phyloP scores from a whole-genome alignment of 1,140 invertebrate species.

The Campoletis sonorensis region DNA sequence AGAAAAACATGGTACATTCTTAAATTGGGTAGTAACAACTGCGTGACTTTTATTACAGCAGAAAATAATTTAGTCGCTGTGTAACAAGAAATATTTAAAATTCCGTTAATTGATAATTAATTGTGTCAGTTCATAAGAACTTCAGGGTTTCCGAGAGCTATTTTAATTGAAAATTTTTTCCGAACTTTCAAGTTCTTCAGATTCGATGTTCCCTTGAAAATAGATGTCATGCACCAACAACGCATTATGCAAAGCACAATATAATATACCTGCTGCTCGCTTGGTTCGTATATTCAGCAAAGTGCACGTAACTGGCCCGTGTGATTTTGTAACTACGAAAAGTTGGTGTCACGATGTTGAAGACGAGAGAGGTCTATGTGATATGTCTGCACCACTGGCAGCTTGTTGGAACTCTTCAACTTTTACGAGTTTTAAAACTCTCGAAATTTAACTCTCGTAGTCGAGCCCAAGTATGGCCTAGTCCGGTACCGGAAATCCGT shows the following conservation, averaged over 20 bases:
- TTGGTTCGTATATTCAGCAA: not conserved
- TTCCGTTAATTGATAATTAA: too few relatives aligned
- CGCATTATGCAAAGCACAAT: not conserved
- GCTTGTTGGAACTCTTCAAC: slow-evolving; percentile 14
- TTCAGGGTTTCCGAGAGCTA: too few relatives aligned
- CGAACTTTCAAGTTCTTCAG: not conserved
- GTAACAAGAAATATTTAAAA: too few relatives aligned
- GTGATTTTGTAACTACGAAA: slow-evolving; percentile 62
- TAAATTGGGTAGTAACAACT: too few relatives aligned
- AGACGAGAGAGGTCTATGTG: not conserved
- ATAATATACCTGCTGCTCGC: not conserved
- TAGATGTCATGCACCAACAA: not conserved
- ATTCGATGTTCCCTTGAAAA: not conserved
- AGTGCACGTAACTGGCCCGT: not conserved
- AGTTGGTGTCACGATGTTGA: slow-evolving; percentile 55
- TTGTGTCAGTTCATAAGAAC: too few relatives aligned
- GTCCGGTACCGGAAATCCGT: slow-evolving; percentile 13
- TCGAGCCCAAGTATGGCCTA: not conserved
- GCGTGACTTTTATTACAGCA: too few relatives aligned
- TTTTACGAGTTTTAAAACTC: slow-evolving; percentile 38
- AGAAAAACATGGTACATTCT: too few relatives aligned
- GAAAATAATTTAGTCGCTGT: too few relatives aligned
- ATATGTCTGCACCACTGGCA: not conserved
- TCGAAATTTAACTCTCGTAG: slow-evolving; percentile 2
- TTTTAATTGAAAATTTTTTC: too few relatives aligned